Evolutionary conservation across 2,888 invertebrate genomes (phyloP).

Genomic region (Nemurella pictetii): DNA sequence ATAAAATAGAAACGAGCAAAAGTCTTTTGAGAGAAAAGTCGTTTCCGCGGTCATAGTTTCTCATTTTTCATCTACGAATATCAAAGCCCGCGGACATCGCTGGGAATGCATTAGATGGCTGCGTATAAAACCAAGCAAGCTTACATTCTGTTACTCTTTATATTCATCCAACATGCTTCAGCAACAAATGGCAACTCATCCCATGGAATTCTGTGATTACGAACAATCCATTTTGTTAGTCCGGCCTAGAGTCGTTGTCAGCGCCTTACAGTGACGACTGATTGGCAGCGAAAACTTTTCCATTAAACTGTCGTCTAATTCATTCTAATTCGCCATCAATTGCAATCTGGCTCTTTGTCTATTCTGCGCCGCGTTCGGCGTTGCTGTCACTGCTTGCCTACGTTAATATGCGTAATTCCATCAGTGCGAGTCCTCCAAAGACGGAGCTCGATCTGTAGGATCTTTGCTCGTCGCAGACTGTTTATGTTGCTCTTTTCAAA

Average conservation of each 20-base stretch:
- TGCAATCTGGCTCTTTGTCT: neutral
- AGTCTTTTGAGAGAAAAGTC: neutral
- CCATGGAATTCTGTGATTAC: neutral
- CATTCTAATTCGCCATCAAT: neutral
- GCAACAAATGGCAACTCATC: neutral
- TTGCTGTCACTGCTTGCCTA: neutral
- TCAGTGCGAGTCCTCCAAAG: neutral
- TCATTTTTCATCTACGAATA: neutral
- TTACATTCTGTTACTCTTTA: neutral
- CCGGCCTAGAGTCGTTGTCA: neutral
- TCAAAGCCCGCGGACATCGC: neutral
- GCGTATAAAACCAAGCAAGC: neutral
- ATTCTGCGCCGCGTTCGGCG: neutral
- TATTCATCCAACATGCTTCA: neutral
- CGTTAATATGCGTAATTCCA: neutral
- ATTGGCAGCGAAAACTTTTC: neutral
- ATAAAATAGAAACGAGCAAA: neutral
- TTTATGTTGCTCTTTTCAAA: neutral
- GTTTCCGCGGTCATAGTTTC: neutral
- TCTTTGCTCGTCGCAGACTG: neutral
- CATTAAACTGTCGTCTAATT: neutral
- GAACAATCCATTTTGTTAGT: neutral
- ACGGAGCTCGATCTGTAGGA: neutral
- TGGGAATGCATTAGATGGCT: neutral
- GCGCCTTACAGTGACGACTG: neutral